Evolutionary conservation across 2,888 invertebrate genomes (phyloP).

Genomic region (Heliothis peltigera): DNA sequence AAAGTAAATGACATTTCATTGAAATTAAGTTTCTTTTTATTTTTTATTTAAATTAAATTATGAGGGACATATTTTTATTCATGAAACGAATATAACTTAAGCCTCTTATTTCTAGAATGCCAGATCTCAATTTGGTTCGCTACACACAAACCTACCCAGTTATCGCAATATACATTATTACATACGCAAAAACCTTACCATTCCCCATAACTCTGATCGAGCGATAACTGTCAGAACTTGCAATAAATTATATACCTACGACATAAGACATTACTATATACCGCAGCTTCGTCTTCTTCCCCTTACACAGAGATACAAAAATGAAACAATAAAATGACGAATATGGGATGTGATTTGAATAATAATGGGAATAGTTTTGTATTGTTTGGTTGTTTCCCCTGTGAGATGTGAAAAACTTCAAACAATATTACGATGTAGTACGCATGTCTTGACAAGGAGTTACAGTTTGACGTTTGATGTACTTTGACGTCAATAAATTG

Average conservation of each 20-base stretch:
- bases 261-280: slow-evolving; percentile 28
- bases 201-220: slow-evolving; percentile 29
- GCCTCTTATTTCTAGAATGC: background rate
- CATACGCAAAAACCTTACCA: slow-evolving; percentile 12
- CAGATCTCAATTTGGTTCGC: background rate
- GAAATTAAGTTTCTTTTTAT: too few species aligned
- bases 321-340: slow-evolving; percentile 39
- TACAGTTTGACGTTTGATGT: slow-evolving; percentile 3
- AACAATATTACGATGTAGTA: slow-evolving; percentile 1
- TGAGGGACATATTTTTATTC: too few species aligned
- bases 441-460: background rate
- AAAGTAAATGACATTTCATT: too few species aligned
- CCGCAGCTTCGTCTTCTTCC: slow-evolving; percentile 8
- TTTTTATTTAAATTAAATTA: too few species aligned
- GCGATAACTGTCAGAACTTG: slow-evolving; percentile 26
- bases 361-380: slow-evolving; percentile 43
- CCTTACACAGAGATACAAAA: slow-evolving; percentile 39
- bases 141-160: background rate
- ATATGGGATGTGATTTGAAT: slow-evolving; percentile 48
- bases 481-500: slow-evolving; percentile 10
- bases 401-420: background rate
- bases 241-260: slow-evolving; percentile 29
- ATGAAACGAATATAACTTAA: background rate
- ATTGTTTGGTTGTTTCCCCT: slow-evolving; percentile 1
- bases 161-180: slow-evolving; percentile 19